Base-by-base conservation (phyloP, 2,888 invertebrate genomes). In the Cerastis leucographa region DNA sequence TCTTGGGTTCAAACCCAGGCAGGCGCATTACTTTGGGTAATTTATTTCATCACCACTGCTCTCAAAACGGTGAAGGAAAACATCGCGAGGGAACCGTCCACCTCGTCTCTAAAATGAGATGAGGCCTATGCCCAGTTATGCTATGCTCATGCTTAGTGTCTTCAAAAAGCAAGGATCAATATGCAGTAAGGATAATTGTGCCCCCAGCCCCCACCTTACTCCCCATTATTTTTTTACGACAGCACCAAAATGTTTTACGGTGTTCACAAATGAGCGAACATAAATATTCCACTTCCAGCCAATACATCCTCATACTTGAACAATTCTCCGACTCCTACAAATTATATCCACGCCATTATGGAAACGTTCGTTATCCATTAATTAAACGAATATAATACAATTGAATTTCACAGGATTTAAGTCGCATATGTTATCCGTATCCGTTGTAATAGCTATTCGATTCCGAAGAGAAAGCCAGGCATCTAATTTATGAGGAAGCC, bases 301-400 rank as follows among this genome's bases (percentile, higher is more conserved):
- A 82, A 62, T 82, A 75, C 62, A 82, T 68, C 67, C 22, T 81
- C 35, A 67, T 81, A 54, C 54, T 66, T 17, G n/a, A 65, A 66
- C 83, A 69, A 51, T 72, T 81, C 66, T 70, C 69, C 61, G 59
- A 76, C 73, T 56, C 29, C n/a, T 74, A 84, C 83, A 84, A 75
- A 84, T 85, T 84, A 78, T 76, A 83, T 76, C 71, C 72, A 22
- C 76, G 69, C 80, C 84, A 81, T 85, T 85, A 80, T 80, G 66
- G 12, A 68, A 85, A 78, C 78, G 74, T 85, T 83, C 85, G 78
- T 84, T 85, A 87, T 82, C 87, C 88, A 90, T 91, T 90, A 87
- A 90, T 91, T 91, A 90, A 83, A 90, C 78, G 80, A 84, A 87
- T 88, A 89, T 89, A 90, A 89, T 88, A 88, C 87, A 87, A 90